These are phyloP conservation scores for Marronus borbonicus DNA, from an alignment of 2,888 invertebrate genomes.

Conservation along the genomic window DNA sequence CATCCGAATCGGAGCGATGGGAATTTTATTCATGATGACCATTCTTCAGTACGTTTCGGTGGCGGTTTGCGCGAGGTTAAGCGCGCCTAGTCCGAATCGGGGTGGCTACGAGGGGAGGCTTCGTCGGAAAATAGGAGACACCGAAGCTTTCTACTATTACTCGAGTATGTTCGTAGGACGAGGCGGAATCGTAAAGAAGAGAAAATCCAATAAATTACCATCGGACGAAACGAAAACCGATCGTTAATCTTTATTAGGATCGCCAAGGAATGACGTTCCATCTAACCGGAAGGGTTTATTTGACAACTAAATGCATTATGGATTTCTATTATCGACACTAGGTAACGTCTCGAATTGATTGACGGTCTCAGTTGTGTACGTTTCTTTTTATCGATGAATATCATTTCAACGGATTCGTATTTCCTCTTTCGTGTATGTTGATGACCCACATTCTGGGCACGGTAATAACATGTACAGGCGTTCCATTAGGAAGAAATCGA, in stretches of 20 bases:
- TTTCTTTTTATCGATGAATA: background rate
- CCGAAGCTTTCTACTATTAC: background rate
- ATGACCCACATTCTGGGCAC: no score
- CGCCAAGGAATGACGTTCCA: slow-evolving; percentile 39
- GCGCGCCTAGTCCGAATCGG: background rate
- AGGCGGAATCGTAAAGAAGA: background rate
- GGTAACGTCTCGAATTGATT: background rate
- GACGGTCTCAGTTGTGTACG: background rate
- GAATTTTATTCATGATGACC: slow-evolving; percentile 36
- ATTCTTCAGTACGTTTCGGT: slow-evolving; percentile 3
- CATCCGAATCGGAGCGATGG: slow-evolving; percentile 23
- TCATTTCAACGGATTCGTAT: background rate
- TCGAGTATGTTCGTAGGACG: background rate
- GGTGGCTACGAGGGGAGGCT: slow-evolving; percentile 5
- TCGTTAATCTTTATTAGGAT: slow-evolving; percentile 56
- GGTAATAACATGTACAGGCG: no score
- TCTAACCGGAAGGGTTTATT: slow-evolving; percentile 46
- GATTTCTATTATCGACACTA: background rate
- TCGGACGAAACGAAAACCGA: slow-evolving; percentile 36
- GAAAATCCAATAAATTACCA: slow-evolving; percentile 33
- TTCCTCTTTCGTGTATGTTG: background rate
- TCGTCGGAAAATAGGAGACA: background rate
- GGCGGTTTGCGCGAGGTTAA: background rate
- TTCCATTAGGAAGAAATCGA: background rate
- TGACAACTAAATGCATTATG: slow-evolving; percentile 44